phyloP scores from a whole-genome alignment of 2,888 invertebrate species.

The Glyphotaelius pellucidus region DNA sequence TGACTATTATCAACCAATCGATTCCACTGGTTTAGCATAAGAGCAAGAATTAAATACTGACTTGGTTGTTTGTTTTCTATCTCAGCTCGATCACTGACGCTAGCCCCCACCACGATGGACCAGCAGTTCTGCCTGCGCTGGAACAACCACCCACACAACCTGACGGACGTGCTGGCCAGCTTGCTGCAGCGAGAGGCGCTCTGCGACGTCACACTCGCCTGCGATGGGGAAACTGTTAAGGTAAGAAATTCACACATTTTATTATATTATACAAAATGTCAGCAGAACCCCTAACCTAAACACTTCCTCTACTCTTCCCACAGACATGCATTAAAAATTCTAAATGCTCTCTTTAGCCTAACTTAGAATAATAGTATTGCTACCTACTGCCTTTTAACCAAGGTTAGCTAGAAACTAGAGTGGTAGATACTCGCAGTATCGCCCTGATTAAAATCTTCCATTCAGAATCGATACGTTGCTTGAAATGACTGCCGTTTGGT shows the following conservation, averaged over 20 bases:
- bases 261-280: slow-evolving; percentile 63
- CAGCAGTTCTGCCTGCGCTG: slow-evolving; percentile 94
- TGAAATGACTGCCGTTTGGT: no score
- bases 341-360: neutral
- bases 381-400: neutral
- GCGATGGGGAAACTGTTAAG: slow-evolving; percentile 93
- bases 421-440: no score
- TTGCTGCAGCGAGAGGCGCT: slow-evolving; percentile 92
- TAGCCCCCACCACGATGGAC: slow-evolving; percentile 83
- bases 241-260: slow-evolving; percentile 69
- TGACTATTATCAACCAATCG: neutral
- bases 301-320: neutral
- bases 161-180: slow-evolving; percentile 93
- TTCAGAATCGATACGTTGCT: no score
- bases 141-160: slow-evolving; percentile 95
- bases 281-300: slow-evolving; percentile 56
- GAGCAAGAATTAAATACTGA: neutral
- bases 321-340: neutral
- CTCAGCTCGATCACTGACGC: slow-evolving; percentile 79
- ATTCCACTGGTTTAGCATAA: neutral
- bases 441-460: no score
- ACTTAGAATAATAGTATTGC: neutral
- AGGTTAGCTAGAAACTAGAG: no score
- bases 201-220: slow-evolving; percentile 95
- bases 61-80: slow-evolving; percentile 61